Conservation (phyloP, 2,888 invertebrate species). For the Oegoconia quadripuncta region DNA sequence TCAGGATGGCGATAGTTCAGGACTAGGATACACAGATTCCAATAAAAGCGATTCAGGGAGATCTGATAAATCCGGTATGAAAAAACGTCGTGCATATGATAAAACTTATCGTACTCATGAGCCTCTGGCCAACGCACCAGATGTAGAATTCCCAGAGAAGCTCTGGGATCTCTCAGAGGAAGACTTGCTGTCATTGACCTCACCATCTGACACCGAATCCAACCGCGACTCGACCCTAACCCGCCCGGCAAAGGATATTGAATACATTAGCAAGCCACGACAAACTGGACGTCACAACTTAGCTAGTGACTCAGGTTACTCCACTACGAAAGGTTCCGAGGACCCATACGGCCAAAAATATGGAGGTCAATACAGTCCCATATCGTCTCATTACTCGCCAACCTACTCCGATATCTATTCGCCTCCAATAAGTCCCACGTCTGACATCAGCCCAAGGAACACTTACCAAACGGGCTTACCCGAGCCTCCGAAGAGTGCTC, state of each 20-base stretch:
- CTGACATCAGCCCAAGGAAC: constrained; percentile 62
- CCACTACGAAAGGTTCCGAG: constrained; percentile 59
- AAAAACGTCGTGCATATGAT: constrained; percentile 87
- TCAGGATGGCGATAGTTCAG: constrained; percentile 69
- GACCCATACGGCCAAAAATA: constrained; percentile 64
- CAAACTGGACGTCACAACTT: constrained; percentile 79
- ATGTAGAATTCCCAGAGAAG: constrained; percentile 89
- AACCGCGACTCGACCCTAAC: constrained; percentile 76
- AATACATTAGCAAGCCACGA: constrained; percentile 78
- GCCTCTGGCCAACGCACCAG: constrained; percentile 86
- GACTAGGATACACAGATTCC: constrained; percentile 74
- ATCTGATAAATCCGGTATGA: constrained; percentile 73
- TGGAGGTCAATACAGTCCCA: constrained; percentile 63
- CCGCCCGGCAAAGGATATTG: constrained; percentile 81
- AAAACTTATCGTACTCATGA: constrained; percentile 91
- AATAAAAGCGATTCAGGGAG: constrained; percentile 72
- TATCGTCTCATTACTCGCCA: constrained; percentile 65
- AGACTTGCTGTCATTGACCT: constrained; percentile 75
- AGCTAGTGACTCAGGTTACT: constrained; percentile 70
- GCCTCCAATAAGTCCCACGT: constrained; percentile 67
- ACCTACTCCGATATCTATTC: constrained; percentile 75
- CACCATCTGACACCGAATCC: constrained; percentile 80
- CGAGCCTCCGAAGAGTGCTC: constrained; percentile 64
- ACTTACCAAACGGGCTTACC: constrained; percentile 63
- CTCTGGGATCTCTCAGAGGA: constrained; percentile 87